These are phyloP conservation scores for Mormyrops boulengeri DNA, from an alignment of 2,797 vertebrate genomes.

Conservation along the genomic window DNA sequence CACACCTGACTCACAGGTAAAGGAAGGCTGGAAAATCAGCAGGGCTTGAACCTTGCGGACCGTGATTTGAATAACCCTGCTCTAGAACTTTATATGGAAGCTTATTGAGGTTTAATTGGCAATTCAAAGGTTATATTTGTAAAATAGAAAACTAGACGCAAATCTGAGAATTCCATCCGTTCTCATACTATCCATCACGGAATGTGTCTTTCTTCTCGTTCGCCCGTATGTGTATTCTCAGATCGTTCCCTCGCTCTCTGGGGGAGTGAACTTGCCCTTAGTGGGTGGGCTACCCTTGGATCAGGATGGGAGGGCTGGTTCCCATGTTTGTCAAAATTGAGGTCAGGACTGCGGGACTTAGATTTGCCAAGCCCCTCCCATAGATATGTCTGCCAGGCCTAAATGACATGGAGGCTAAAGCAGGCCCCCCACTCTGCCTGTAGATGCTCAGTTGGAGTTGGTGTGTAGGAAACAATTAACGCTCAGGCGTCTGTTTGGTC, in stretches of 20 bases:
- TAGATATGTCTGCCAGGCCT: neutral
- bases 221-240: neutral
- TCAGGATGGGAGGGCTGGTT: neutral
- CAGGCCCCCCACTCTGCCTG: neutral
- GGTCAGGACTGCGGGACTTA: neutral
- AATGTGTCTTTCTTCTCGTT: neutral
- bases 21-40: neutral
- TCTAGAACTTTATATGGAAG: neutral
- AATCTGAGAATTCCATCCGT: neutral
- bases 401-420: neutral
- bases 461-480: neutral
- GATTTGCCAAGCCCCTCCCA: constrained; percentile 20
- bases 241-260: neutral
- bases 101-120: neutral
- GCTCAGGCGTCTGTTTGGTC: neutral
- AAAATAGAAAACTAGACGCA: neutral
- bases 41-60: neutral
- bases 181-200: neutral
- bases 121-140: neutral
- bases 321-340: neutral
- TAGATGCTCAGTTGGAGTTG: neutral
- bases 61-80: neutral
- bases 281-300: neutral
- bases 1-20: neutral
- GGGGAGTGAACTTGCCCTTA: neutral